Evolutionary conservation across 30 jellyfish, hydroid and myxozoan genomes (phyloP).

Genomic region (Rhopilema esculentum): DNA sequence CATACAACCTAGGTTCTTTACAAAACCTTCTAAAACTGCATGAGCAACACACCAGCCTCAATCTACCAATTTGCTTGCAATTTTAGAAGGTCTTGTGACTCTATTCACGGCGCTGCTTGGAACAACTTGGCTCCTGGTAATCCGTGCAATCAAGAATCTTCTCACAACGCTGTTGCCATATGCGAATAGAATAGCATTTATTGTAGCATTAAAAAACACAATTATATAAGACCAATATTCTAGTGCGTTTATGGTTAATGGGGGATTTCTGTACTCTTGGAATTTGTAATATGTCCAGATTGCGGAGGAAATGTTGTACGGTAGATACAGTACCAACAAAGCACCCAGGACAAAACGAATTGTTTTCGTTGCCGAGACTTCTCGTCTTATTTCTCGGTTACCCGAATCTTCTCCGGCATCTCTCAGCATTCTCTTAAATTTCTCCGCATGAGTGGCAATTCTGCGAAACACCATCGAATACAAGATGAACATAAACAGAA

Average conservation of each 20-base stretch:
- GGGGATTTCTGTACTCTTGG: neutral
- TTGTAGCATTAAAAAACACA: slow-evolving; percentile 4
- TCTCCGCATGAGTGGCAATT: slow-evolving; percentile 13
- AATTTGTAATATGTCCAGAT: slow-evolving; percentile 1
- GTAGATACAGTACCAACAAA: slow-evolving; percentile 11
- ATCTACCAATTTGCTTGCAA: too few species aligned
- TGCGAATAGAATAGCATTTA: slow-evolving; percentile 28
- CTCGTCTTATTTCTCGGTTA: neutral
- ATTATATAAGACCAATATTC: slow-evolving; percentile 16
- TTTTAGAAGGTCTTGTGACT: too few species aligned
- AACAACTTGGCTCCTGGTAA: neutral
- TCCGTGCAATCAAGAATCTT: neutral
- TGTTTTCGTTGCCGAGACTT: slow-evolving; percentile 27
- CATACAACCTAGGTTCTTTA: too few species aligned
- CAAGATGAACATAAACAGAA: neutral
- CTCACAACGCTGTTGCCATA: slow-evolving; percentile 18
- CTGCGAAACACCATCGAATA: slow-evolving; percentile 16
- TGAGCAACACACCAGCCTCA: too few species aligned
- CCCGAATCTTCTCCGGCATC: neutral
- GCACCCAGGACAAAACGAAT: slow-evolving; percentile 23
- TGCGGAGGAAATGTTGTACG: slow-evolving; percentile 35
- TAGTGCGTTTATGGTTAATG: neutral
- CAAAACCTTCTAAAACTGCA: neutral
- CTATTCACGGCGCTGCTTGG: too few species aligned
- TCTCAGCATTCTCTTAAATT: neutral